Evolutionary conservation across 2,113 vertebrate genomes (phyloP).

Genomic region (Pangasianodon gigas): DNA sequence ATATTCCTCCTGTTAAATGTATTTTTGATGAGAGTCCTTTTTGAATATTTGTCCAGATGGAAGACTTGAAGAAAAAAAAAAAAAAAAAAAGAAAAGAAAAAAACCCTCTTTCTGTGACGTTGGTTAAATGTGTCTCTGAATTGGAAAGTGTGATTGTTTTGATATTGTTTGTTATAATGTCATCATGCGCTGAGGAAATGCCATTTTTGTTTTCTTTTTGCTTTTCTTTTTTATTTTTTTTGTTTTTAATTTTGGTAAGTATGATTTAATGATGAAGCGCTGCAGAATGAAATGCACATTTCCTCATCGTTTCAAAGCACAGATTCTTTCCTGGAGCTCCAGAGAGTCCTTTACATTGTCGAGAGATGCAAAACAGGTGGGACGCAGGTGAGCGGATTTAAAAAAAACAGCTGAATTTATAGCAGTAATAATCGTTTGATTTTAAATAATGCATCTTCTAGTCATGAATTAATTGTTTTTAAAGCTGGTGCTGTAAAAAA

Average conservation of each 20-base stretch:
- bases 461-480: background rate
- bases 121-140: slow-evolving; percentile 43
- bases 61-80: slow-evolving; percentile 44
- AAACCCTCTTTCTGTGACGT: background rate
- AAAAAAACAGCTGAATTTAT: background rate
- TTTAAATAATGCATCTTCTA: background rate
- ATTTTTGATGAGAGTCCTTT: slow-evolving; percentile 68
- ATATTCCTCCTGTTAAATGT: background rate
- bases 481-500: background rate
- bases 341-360: slow-evolving; percentile 21
- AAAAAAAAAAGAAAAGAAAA: slow-evolving; percentile 53
- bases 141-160: slow-evolving; percentile 42
- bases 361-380: slow-evolving; percentile 23
- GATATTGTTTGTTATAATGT: slow-evolving; percentile 43
- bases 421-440: background rate
- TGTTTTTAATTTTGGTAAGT: slow-evolving; percentile 70
- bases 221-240: slow-evolving; percentile 68
- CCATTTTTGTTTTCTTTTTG: slow-evolving; percentile 62
- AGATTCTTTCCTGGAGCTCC: background rate
- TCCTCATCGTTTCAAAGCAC: slow-evolving; percentile 45
- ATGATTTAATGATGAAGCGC: slow-evolving; percentile 62
- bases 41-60: slow-evolving; percentile 65
- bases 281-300: slow-evolving; percentile 71
- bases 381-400: background rate
- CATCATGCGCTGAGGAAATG: slow-evolving; percentile 51